These are phyloP conservation scores for Buceros bicornis DNA, from an alignment of 2,797 vertebrate genomes.

Conservation along the genomic window DNA sequence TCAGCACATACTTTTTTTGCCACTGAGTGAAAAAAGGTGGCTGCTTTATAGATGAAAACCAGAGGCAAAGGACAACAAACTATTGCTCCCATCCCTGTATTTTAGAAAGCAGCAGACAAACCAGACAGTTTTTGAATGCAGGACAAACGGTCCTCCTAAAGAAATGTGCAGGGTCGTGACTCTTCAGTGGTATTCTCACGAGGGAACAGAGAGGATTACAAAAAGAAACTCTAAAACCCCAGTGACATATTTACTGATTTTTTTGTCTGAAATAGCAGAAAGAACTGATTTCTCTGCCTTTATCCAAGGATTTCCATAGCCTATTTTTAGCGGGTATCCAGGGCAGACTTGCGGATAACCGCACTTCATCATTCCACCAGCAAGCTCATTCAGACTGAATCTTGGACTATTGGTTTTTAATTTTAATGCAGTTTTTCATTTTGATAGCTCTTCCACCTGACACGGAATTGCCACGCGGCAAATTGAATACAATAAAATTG, in stretches of 20 bases:
- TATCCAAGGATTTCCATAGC: neutral
- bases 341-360: constrained; percentile 11
- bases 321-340: neutral
- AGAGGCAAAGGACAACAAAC: neutral
- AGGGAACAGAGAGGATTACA: neutral
- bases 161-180: neutral
- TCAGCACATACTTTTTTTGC: neutral
- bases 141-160: neutral
- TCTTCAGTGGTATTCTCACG: neutral
- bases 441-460: constrained; percentile 79
- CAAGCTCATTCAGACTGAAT: constrained; percentile 76
- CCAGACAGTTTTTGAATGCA: neutral
- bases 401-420: constrained; percentile 82
- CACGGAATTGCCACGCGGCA: constrained; percentile 76
- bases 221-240: neutral
- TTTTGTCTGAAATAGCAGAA: neutral
- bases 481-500: constrained; percentile 84
- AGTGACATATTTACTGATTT: neutral
- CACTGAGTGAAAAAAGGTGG: neutral
- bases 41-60: neutral
- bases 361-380: constrained; percentile 62
- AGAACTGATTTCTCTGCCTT: neutral
- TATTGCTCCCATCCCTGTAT: neutral
- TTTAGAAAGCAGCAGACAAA: constrained; percentile 12
- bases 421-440: constrained; percentile 81